These are phyloP conservation scores for Noctua janthe DNA, from an alignment of 2,888 invertebrate genomes.

Conservation along the genomic window DNA sequence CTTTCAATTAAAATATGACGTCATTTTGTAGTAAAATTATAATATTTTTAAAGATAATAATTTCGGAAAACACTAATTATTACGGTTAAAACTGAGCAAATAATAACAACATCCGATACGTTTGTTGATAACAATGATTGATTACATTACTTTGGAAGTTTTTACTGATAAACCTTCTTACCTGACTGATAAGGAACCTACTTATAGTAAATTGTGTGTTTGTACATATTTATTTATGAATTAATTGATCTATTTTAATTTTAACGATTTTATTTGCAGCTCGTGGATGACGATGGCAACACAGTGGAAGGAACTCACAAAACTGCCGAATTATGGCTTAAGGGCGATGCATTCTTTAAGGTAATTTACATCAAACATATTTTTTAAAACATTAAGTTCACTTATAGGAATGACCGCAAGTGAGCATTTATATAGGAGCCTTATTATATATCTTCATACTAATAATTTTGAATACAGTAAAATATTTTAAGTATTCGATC, in stretches of 20 bases:
- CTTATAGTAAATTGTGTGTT: conserved; percentile 1
- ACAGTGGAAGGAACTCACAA: conserved; percentile 63
- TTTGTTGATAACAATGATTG: conserved; percentile 32
- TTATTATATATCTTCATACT: not conserved
- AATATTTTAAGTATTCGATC: not conserved
- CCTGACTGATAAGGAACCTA: conserved; percentile 11
- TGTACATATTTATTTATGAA: not conserved
- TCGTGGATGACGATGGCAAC: conserved; percentile 69
- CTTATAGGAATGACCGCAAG: not conserved
- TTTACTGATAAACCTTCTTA: conserved; percentile 13
- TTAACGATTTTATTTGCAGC: conserved; percentile 63
- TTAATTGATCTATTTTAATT: conserved; percentile 9
- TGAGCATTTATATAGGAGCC: not conserved
- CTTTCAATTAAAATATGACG: too few relatives aligned
- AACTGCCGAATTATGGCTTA: conserved; percentile 76
- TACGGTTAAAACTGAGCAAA: not conserved
- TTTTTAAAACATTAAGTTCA: not conserved
- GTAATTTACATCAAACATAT: conserved; percentile 55
- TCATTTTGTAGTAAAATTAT: conserved; percentile 1
- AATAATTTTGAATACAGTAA: not conserved
- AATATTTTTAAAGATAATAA: not conserved
- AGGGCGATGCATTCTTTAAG: conserved; percentile 76
- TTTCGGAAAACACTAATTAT: not conserved
- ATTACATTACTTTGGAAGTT: conserved; percentile 19
- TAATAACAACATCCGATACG: conserved; percentile 6